Evolutionary conservation across 2,888 invertebrate species (phyloP).

Genomic region (Brachylomia viminalis): DNA sequence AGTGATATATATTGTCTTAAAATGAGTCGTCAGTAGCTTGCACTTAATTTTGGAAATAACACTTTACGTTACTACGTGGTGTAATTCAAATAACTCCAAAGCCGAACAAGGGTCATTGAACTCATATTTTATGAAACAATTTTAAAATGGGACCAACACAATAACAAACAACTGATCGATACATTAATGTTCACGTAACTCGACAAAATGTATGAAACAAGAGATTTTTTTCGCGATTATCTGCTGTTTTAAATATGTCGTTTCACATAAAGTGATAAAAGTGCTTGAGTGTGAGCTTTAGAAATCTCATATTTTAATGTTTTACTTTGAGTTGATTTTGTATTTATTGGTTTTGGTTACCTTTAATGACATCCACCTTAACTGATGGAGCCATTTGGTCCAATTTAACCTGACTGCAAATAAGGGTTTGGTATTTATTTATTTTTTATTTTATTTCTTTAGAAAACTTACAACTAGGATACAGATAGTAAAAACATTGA

Average conservation of each 20-base stretch:
- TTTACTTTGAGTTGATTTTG: neutral
- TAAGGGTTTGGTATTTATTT: too few relatives aligned
- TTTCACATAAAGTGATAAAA: neutral
- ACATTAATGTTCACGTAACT: too few relatives aligned
- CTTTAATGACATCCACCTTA: neutral
- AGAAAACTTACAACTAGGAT: neutral
- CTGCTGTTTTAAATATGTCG: too few relatives aligned
- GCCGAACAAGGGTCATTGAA: too few relatives aligned
- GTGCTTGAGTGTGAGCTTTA: neutral
- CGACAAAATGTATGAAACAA: too few relatives aligned
- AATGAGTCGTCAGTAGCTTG: too few relatives aligned
- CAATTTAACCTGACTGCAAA: neutral
- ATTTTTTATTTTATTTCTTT: neutral
- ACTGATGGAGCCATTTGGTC: neutral
- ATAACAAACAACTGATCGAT: too few relatives aligned
- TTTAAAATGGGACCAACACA: too few relatives aligned
- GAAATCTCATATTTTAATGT: neutral
- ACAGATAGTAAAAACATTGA: neutral
- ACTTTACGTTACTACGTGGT: too few relatives aligned
- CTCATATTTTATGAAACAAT: too few relatives aligned
- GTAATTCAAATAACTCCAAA: too few relatives aligned
- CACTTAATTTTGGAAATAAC: neutral
- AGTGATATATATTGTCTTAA: neutral
- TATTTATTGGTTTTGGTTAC: neutral
- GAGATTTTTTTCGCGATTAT: too few relatives aligned